phyloP scores from a whole-genome alignment of 2,113 vertebrate species.

The Hemicordylus capensis region DNA sequence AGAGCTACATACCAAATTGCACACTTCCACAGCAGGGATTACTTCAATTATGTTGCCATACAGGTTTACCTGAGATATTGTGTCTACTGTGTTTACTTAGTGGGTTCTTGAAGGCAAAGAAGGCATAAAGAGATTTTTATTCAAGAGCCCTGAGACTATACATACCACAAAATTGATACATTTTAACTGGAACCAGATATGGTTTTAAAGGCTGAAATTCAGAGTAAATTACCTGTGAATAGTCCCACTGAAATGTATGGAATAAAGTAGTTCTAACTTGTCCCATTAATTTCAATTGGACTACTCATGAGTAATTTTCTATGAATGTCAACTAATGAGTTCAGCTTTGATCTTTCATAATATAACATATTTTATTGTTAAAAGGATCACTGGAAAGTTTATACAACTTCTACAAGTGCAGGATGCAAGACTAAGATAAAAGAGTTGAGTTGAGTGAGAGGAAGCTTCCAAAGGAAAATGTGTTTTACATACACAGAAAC shows the following conservation, averaged over 20 bases:
- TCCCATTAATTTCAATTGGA: too few species aligned
- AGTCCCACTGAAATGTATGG: too few species aligned
- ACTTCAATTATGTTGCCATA: not conserved
- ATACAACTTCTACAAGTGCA: not conserved
- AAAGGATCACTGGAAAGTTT: not conserved
- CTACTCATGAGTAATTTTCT: too few species aligned
- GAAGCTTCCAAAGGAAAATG: not conserved
- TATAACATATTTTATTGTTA: not conserved
- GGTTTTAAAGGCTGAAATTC: too few species aligned
- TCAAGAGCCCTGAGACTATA: not conserved
- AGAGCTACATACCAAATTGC: not conserved
- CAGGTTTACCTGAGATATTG: not conserved
- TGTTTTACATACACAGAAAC: too few species aligned
- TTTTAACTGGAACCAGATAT: not conserved
- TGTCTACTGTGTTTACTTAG: not conserved
- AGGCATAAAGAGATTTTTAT: not conserved
- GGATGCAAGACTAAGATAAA: not conserved
- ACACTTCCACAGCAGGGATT: not conserved
- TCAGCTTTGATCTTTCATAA: not conserved
- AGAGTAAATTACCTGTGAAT: too few species aligned
- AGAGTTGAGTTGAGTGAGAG: too few species aligned
- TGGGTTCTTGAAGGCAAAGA: not conserved
- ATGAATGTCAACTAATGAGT: too few species aligned
- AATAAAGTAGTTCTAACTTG: too few species aligned
- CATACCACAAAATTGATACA: not conserved